phyloP scores from a whole-genome alignment of 2,797 vertebrate genomes.

The Mionectes olivaceus region DNA sequence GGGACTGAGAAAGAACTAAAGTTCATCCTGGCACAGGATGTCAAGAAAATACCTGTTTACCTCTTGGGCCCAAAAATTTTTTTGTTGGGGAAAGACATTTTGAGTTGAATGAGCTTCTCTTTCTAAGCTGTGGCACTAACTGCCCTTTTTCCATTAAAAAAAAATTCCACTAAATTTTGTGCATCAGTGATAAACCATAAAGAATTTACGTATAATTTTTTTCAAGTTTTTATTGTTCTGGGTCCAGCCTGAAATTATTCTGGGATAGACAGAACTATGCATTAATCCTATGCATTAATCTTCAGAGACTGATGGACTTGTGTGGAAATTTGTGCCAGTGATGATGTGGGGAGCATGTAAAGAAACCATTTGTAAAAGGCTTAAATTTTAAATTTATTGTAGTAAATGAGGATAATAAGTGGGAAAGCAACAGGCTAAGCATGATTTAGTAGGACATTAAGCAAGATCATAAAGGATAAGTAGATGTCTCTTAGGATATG shows the following conservation, averaged over 20 bases:
- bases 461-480: conserved; percentile 56
- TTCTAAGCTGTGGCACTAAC: not conserved
- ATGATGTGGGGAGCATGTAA: not conserved
- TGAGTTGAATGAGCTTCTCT: not conserved
- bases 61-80: not conserved
- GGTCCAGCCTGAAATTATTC: conserved; percentile 30
- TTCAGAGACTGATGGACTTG: not conserved
- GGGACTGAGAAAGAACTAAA: not conserved
- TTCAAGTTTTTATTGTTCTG: conserved; percentile 14
- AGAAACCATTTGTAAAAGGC: not conserved
- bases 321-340: not conserved
- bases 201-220: not conserved
- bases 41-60: not conserved
- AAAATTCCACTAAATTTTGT: not conserved
- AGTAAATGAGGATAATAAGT: conserved; percentile 26
- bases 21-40: not conserved
- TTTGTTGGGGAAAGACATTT: not conserved
- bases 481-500: conserved; percentile 43
- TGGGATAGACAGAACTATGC: not conserved
- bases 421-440: conserved; percentile 39
- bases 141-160: not conserved
- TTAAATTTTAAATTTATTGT: conserved; percentile 28
- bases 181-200: conserved; percentile 14
- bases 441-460: conserved; percentile 58
- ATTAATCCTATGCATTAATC: rapidly evolving